Evolutionary conservation across 2,888 invertebrate species (phyloP).

Genomic region (Troides helena): DNA sequence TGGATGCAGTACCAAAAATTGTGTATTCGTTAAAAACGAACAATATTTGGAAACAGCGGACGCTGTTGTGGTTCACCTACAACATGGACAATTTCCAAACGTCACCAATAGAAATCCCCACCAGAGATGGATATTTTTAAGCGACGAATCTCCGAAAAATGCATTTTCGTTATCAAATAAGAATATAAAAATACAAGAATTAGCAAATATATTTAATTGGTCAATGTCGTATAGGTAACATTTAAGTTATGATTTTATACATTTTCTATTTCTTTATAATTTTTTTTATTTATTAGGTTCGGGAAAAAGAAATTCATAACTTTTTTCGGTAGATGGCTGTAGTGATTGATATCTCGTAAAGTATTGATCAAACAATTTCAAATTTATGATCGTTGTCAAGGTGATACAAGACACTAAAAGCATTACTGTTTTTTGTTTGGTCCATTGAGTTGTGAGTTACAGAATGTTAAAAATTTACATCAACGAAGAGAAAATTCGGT

Average conservation of each 20-base stretch:
- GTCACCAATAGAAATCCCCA: conserved; percentile 44
- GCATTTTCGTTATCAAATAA: conserved; percentile 70
- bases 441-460: too few species aligned
- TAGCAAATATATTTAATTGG: conserved; percentile 85
- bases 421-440: too few species aligned
- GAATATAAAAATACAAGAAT: conserved; percentile 55
- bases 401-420: too few species aligned
- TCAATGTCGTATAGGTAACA: conserved; percentile 82
- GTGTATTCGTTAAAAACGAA: conserved; percentile 79
- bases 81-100: conserved; percentile 53
- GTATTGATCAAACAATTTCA: too few species aligned
- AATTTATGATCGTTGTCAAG: too few species aligned
- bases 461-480: too few species aligned
- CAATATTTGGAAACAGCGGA: conserved; percentile 75
- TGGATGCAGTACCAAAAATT: conserved; percentile 82
- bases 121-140: conserved; percentile 86
- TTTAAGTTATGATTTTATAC: background rate
- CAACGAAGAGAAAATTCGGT: too few species aligned
- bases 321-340: too few species aligned
- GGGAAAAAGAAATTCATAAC: background rate
- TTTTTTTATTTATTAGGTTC: background rate
- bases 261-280: background rate
- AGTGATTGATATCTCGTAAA: too few species aligned
- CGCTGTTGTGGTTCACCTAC: conserved; percentile 81
- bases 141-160: conserved; percentile 84